Evolutionary conservation across 2,888 invertebrate species (phyloP).

Genomic region (Ophion costatus): DNA sequence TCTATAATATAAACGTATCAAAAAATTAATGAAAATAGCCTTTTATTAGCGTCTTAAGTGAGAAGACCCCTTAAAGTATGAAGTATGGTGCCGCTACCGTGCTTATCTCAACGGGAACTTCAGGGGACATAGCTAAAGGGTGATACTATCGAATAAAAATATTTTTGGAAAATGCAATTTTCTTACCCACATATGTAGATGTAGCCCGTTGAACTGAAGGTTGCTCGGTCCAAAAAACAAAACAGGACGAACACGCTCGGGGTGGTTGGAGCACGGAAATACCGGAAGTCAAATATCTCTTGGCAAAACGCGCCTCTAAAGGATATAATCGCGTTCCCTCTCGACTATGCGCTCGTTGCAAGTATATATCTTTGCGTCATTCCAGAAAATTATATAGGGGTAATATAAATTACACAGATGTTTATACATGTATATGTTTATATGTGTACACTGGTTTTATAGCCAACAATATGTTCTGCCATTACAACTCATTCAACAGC

Average conservation of each 20-base stretch:
- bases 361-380: constrained; percentile 9
- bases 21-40: too few relatives aligned
- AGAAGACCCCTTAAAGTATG: too few relatives aligned
- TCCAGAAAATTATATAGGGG: background rate
- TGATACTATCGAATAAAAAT: too few relatives aligned
- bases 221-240: background rate
- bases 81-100: too few relatives aligned
- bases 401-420: background rate
- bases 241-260: background rate
- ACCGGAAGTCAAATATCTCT: background rate
- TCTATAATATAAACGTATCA: too few relatives aligned
- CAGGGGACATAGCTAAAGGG: too few relatives aligned
- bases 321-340: constrained; percentile 51
- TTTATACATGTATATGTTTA: background rate
- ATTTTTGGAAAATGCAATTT: too few relatives aligned
- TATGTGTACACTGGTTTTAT: constrained; percentile 11
- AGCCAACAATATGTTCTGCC: constrained; percentile 22
- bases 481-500: constrained; percentile 31
- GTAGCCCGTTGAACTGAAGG: too few relatives aligned
- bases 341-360: constrained; percentile 20
- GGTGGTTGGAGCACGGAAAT: background rate
- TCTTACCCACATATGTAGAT: too few relatives aligned
- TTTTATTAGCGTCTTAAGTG: too few relatives aligned
- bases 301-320: background rate
- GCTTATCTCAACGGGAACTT: too few relatives aligned